Percentiles rank a stretch among this genome's conserved stretches.
Conservation (phyloP, 2,113 vertebrate genomes). For the Lynx canadensis region DNA sequence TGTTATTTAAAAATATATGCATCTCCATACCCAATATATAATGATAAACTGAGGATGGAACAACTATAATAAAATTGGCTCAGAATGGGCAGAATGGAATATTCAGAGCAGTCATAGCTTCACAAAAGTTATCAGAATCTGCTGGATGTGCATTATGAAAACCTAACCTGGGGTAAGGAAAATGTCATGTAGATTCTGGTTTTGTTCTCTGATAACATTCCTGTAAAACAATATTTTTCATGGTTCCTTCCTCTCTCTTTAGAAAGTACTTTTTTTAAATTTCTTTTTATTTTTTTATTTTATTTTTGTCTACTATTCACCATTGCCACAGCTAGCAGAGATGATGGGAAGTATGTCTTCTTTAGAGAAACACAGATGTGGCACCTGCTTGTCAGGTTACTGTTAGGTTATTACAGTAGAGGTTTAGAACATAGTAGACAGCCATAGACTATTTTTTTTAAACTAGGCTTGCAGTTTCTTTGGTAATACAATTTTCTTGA, state of each 20-base stretch:
- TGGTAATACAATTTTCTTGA: slow-evolving; percentile 61
- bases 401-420: slow-evolving; percentile 31
- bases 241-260: neutral
- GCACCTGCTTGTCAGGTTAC: neutral
- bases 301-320: neutral
- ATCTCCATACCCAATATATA: neutral
- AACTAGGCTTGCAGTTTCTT: slow-evolving; percentile 24
- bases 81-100: neutral
- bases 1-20: neutral
- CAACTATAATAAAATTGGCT: neutral
- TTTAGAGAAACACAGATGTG: neutral
- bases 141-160: neutral
- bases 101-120: neutral
- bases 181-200: neutral
- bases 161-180: neutral
- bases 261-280: neutral
- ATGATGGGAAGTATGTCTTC: neutral
- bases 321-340: neutral
- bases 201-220: slow-evolving; percentile 14
- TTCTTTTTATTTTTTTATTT: too few species aligned
- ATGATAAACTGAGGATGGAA: neutral
- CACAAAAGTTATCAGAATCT: neutral
- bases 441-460: slow-evolving; percentile 55
- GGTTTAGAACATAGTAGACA: slow-evolving; percentile 38
- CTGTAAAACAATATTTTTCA: neutral